Percentiles rank a stretch among this genome's conserved stretches.
These are phyloP conservation scores for Malthinus flaveolus DNA, from an alignment of 2,888 invertebrate genomes.

Conservation along the genomic window DNA sequence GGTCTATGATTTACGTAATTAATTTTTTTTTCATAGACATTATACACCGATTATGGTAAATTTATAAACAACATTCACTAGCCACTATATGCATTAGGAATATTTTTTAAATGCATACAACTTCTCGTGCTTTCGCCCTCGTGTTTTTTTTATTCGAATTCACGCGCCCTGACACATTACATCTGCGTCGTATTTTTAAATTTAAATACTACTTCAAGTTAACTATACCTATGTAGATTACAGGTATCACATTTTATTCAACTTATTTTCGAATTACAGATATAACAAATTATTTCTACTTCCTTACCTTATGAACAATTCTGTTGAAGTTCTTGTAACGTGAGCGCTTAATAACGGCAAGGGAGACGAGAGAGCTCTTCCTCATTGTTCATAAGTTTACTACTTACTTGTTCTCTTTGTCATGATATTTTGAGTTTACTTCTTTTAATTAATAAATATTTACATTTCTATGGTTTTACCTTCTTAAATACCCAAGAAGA, in stretches of 20 bases:
- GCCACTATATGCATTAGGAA: slow-evolving; percentile 53
- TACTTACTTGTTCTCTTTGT: slow-evolving; percentile 14
- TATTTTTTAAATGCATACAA: slow-evolving; percentile 49
- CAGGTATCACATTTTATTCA: slow-evolving; percentile 48
- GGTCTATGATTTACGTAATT: slow-evolving; percentile 42
- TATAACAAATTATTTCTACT: slow-evolving; percentile 22
- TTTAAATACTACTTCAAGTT: slow-evolving; percentile 41
- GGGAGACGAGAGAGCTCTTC: background rate
- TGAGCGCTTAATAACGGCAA: background rate
- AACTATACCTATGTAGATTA: slow-evolving; percentile 43
- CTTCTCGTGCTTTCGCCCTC: slow-evolving; percentile 26
- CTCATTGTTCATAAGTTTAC: slow-evolving; percentile 8
- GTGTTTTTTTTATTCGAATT: background rate
- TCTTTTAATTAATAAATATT: slow-evolving; percentile 19
- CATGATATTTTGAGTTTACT: slow-evolving; percentile 15
- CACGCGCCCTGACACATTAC: slow-evolving; percentile 23
- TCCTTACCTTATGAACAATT: slow-evolving; percentile 11
- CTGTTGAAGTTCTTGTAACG: background rate
- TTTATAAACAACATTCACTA: slow-evolving; percentile 53
- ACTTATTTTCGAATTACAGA: slow-evolving; percentile 28
- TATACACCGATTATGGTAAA: slow-evolving; percentile 51
- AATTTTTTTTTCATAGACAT: slow-evolving; percentile 42
- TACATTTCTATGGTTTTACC: slow-evolving; percentile 27
- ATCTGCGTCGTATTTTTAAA: slow-evolving; percentile 1
- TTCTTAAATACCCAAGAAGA: slow-evolving; percentile 30